phyloP scores from a whole-genome alignment of 1,140 invertebrate species.

The Steinernema feltiae region DNA sequence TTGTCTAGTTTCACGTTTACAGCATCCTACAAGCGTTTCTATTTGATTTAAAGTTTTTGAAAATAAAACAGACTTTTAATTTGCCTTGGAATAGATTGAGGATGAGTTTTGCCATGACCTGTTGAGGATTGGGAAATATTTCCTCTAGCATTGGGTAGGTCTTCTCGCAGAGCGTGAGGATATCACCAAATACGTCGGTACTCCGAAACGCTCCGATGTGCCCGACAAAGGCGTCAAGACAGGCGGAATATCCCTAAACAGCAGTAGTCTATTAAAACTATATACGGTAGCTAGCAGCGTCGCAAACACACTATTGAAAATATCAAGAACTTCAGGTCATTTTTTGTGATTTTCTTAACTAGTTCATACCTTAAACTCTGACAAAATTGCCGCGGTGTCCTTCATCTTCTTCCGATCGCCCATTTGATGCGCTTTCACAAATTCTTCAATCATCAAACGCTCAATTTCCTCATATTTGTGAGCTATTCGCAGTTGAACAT shows the following conservation, averaged over 20 bases:
- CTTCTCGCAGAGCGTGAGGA: constrained; percentile 79
- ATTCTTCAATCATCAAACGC: constrained; percentile 83
- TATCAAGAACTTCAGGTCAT: too few relatives aligned
- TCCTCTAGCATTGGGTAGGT: constrained; percentile 80
- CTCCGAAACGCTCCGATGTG: constrained; percentile 74
- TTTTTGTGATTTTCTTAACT: background rate
- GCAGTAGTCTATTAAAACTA: background rate
- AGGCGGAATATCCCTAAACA: constrained; percentile 79
- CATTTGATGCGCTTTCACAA: constrained; percentile 70
- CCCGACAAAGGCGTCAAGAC: constrained; percentile 92
- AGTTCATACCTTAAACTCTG: constrained; percentile 76
- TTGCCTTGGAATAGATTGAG: constrained; percentile 89
- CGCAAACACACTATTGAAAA: too few relatives aligned
- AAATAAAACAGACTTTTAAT: constrained; percentile 65
- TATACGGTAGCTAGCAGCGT: background rate
- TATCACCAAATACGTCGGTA: constrained; percentile 82
- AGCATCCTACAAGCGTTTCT: constrained; percentile 66
- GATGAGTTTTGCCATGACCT: constrained; percentile 96
- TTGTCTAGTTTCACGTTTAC: constrained; percentile 73
- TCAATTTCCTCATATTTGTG: constrained; percentile 86
- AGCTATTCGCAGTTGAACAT: constrained; percentile 50
- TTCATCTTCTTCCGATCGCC: constrained; percentile 83
- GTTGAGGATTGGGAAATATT: constrained; percentile 90
- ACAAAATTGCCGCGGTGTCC: constrained; percentile 79
- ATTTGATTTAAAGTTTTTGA: background rate